phyloP scores from a whole-genome alignment of 2,113 vertebrate species.

The Damaliscus lunatus region DNA sequence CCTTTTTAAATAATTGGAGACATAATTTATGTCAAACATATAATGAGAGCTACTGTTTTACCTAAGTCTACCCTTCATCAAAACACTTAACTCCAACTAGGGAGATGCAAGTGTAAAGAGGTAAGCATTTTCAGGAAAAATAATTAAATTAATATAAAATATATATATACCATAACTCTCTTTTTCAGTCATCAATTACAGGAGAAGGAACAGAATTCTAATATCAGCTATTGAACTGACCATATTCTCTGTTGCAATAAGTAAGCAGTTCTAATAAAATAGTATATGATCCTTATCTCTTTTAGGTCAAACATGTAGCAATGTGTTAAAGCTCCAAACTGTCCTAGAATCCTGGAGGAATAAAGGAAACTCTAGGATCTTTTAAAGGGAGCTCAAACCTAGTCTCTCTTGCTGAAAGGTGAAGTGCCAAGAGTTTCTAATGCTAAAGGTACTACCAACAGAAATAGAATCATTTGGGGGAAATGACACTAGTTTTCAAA shows the following conservation, averaged over 20 bases:
- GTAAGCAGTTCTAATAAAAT: neutral
- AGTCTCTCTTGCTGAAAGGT: neutral
- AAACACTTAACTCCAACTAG: slow-evolving; percentile 22
- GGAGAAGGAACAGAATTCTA: slow-evolving; percentile 8
- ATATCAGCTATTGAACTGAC: neutral
- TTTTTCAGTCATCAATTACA: slow-evolving; percentile 15
- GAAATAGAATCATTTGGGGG: neutral
- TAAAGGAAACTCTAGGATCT: neutral
- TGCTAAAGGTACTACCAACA: neutral
- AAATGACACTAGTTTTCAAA: neutral
- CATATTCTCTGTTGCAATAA: neutral
- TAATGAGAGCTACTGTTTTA: slow-evolving; percentile 20
- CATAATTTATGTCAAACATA: slow-evolving; percentile 45
- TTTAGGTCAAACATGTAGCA: neutral
- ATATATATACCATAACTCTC: neutral
- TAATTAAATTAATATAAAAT: slow-evolving; percentile 28
- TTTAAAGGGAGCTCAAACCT: neutral
- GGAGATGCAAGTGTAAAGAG: neutral
- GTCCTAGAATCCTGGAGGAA: neutral
- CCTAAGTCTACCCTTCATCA: slow-evolving; percentile 21
- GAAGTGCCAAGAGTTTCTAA: neutral
- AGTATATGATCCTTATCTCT: neutral
- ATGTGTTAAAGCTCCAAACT: slow-evolving; percentile 7
- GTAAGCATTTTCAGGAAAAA: neutral
- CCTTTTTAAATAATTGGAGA: slow-evolving; percentile 37